These are phyloP conservation scores for Esperia sulphurella DNA, from an alignment of 2,888 invertebrate species.

Conservation along the genomic window DNA sequence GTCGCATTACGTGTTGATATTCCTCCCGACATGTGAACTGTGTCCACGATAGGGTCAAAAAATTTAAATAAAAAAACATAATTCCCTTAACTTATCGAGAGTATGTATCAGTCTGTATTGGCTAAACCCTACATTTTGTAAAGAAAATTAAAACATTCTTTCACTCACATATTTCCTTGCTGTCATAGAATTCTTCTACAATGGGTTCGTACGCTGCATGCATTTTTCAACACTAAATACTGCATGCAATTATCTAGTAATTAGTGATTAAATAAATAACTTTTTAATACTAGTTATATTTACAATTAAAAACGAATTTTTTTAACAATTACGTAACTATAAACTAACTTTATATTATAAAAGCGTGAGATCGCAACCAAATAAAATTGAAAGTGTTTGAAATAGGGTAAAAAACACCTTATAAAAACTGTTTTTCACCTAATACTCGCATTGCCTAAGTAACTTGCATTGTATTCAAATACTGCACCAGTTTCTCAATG, in stretches of 20 bases:
- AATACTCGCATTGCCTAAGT: background rate
- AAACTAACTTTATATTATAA: background rate
- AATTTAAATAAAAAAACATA: too few relatives aligned
- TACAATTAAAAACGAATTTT: too few relatives aligned
- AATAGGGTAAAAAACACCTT: background rate
- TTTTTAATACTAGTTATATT: background rate
- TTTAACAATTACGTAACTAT: background rate
- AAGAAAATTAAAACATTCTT: background rate
- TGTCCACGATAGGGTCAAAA: too few relatives aligned
- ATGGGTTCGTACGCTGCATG: constrained; percentile 10
- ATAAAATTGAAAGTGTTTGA: background rate
- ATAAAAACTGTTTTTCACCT: background rate
- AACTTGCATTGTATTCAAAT: constrained; percentile 9
- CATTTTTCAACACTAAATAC: constrained; percentile 12
- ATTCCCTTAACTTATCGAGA: too few relatives aligned
- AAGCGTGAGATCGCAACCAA: background rate
- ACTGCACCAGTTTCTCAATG: constrained; percentile 1
- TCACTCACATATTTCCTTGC: constrained; percentile 4
- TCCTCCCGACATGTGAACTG: too few relatives aligned
- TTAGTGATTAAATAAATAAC: too few relatives aligned
- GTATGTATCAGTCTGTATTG: too few relatives aligned
- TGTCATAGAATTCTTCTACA: constrained; percentile 11
- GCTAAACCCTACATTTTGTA: too few relatives aligned
- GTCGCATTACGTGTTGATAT: too few relatives aligned
- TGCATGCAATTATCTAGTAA: too few relatives aligned